phyloP scores from a whole-genome alignment of 2,797 vertebrate genomes.

The Yasuhikotakia modesta region DNA sequence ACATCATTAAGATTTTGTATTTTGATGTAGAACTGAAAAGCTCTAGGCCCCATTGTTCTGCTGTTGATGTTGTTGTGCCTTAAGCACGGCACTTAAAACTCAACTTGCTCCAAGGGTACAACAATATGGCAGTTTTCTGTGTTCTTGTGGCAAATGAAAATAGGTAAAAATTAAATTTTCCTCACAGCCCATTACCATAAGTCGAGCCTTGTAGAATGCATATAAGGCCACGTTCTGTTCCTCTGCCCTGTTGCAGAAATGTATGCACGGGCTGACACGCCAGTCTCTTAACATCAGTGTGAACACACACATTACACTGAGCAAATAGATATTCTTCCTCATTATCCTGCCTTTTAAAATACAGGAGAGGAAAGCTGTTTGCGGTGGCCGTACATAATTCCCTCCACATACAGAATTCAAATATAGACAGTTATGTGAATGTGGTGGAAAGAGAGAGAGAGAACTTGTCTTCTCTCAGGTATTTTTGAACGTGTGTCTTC shows the following conservation, averaged over 20 bases:
- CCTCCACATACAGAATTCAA: slow-evolving; percentile 70
- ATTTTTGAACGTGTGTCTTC: slow-evolving; percentile 42
- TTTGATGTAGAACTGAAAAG: slow-evolving; percentile 23
- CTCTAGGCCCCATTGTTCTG: slow-evolving; percentile 28
- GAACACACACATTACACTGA: slow-evolving; percentile 78
- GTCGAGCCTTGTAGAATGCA: slow-evolving; percentile 24
- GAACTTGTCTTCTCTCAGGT: slow-evolving; percentile 40
- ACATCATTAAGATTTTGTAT: slow-evolving; percentile 23
- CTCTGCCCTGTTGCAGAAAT: slow-evolving; percentile 25
- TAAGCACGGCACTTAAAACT: slow-evolving; percentile 38
- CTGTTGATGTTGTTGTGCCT: slow-evolving; percentile 3
- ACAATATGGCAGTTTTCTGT: slow-evolving; percentile 23
- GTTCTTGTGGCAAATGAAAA: slow-evolving; percentile 16
- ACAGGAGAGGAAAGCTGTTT: slow-evolving; percentile 69
- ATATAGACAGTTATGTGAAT: slow-evolving; percentile 63
- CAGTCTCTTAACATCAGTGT: slow-evolving; percentile 68
- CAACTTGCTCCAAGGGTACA: slow-evolving; percentile 38
- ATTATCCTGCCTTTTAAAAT: slow-evolving; percentile 81
- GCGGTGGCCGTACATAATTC: slow-evolving; percentile 70
- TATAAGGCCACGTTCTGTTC: slow-evolving; percentile 41
- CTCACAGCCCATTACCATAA: slow-evolving; percentile 25
- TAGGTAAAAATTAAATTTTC: not conserved
- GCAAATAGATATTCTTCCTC: slow-evolving; percentile 80
- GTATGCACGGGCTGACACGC: slow-evolving; percentile 35
- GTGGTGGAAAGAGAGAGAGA: slow-evolving; percentile 43